Base-by-base conservation (phyloP, 37 sponge, comb jelly and placozoan species). In the Beroe ovata region DNA sequence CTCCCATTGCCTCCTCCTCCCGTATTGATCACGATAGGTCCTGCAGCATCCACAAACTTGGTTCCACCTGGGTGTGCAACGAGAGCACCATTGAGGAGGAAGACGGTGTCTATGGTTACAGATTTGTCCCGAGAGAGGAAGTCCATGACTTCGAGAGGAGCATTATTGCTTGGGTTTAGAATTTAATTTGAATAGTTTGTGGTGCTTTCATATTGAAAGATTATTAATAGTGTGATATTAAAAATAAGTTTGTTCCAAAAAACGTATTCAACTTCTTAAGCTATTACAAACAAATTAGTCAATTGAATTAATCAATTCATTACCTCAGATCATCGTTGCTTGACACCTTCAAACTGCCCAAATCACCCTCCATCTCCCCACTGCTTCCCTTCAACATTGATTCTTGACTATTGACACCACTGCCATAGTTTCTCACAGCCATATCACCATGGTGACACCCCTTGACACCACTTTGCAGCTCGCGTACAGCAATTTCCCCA, bases 151-250 rank as follows among this genome's bases (percentile, higher is more conserved):
- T 66, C 16, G 69, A 66, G 69, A 26, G 34, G 69, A 66, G 69
- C 30, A 30, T 66, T 29, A 37, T 66, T 29, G 30, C 30, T 33
- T 66, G 69, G 69, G 69, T 66, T 66, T 66, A 66, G 30, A 62
- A 16, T 62, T 8, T 62, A 16, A n/a, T 62, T 62, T n/a, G n/a
- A n/a, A n/a, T n/a, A n/a, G n/a, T n/a, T n/a, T n/a, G n/a, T n/a
- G n/a, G n/a, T n/a, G n/a, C n/a, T n/a, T n/a, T n/a, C n/a, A n/a
- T n/a, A n/a, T n/a, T n/a, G n/a, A n/a, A n/a, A n/a, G n/a, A n/a
- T n/a, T n/a, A n/a, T n/a, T n/a, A n/a, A n/a, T n/a, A n/a, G n/a
- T n/a, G n/a, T n/a, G n/a, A n/a, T n/a, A n/a, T n/a, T n/a, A n/a
- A n/a, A n/a, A n/a, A n/a, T n/a, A n/a, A n/a, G n/a, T n/a, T n/a